These are phyloP conservation scores for Cherax quadricarinatus DNA, from an alignment of 1,140 invertebrate genomes.

Conservation along the genomic window DNA sequence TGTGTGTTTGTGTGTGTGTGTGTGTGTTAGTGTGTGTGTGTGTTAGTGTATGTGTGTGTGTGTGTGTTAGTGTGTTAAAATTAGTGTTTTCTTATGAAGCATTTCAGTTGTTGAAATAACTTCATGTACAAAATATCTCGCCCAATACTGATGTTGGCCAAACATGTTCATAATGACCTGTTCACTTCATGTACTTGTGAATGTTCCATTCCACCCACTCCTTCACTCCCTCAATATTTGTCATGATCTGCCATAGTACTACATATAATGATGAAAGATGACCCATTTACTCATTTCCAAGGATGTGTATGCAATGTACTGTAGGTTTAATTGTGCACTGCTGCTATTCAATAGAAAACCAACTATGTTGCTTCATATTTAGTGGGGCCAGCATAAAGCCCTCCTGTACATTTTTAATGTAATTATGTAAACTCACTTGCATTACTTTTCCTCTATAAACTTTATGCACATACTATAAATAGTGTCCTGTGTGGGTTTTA, in stretches of 20 bases:
- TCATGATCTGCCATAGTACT: background rate
- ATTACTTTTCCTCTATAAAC: background rate
- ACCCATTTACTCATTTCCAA: background rate
- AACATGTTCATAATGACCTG: background rate
- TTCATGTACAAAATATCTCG: conserved; percentile 7
- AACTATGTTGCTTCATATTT: background rate
- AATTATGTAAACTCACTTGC: background rate
- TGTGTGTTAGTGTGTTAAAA: no score
- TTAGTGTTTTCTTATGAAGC: no score
- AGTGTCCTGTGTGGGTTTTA: background rate
- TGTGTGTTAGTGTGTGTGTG: no score
- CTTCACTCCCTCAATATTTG: background rate
- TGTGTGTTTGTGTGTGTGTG: no score
- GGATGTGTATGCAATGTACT: background rate
- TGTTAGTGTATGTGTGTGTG: no score
- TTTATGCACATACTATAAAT: background rate
- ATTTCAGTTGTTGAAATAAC: background rate
- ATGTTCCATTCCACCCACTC: background rate
- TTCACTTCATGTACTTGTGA: background rate
- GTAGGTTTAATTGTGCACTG: background rate
- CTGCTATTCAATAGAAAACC: background rate
- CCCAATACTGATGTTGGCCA: background rate
- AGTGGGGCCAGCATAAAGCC: background rate
- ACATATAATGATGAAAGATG: background rate
- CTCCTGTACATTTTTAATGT: background rate